phyloP scores from a whole-genome alignment of 1,140 invertebrate species.

The Trichoplusia ni region DNA sequence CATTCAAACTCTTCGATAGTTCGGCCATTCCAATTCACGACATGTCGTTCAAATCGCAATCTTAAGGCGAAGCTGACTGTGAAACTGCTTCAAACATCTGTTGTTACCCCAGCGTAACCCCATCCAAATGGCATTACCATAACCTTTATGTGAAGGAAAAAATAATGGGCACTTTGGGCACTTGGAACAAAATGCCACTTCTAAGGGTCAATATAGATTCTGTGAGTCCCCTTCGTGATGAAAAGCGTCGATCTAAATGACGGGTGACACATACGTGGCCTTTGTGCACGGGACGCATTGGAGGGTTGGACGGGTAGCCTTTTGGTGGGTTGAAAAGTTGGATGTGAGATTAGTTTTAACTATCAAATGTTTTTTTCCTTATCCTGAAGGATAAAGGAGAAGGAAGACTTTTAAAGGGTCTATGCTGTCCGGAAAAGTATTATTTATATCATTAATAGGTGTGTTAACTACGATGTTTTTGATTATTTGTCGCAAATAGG shows the following conservation, averaged over 20 bases:
- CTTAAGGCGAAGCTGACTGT: conserved; percentile 24
- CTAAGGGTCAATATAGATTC: conserved; percentile 55
- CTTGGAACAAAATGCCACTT: conserved; percentile 54
- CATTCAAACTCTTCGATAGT: conserved; percentile 16
- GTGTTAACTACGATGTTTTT: too few species aligned
- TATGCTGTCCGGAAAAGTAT: too few species aligned
- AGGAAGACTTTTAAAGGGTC: too few species aligned
- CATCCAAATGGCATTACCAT: conserved; percentile 70
- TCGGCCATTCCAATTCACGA: conserved; percentile 44
- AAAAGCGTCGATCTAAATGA: conserved; percentile 73
- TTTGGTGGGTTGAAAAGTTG: background rate
- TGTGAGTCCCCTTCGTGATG: conserved; percentile 53
- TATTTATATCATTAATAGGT: too few species aligned
- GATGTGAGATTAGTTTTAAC: too few species aligned
- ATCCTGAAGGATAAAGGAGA: too few species aligned
- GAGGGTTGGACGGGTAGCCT: background rate
- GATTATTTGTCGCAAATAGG: too few species aligned
- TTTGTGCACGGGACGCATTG: conserved; percentile 37
- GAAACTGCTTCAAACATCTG: conserved; percentile 60
- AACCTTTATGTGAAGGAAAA: conserved; percentile 74
- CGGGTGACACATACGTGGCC: conserved; percentile 74
- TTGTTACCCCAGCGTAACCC: conserved; percentile 54
- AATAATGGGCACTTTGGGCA: conserved; percentile 71
- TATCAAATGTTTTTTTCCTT: too few species aligned
- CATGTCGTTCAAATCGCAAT: conserved; percentile 34